Conservation (phyloP, 2,113 vertebrate genomes). For the Mugil cephalus region DNA sequence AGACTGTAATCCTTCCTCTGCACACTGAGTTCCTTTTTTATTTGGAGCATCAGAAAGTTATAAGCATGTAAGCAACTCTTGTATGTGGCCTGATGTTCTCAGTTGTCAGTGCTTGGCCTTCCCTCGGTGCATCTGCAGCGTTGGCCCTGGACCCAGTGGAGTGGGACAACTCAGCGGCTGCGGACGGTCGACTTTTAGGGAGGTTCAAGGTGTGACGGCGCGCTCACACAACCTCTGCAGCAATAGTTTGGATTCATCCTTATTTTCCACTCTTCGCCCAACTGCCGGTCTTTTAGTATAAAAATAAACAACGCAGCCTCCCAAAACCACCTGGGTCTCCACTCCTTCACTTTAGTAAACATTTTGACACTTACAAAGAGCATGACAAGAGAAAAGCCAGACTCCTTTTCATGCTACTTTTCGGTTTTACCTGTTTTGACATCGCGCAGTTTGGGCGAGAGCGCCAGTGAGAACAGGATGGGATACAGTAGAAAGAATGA, state of each 20-base stretch:
- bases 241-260: neutral
- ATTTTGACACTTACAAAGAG: constrained; percentile 5
- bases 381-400: constrained; percentile 19
- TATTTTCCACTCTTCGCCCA: neutral
- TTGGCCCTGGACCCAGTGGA: no score
- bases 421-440: constrained; percentile 9
- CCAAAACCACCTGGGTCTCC: constrained; percentile 6
- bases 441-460: neutral
- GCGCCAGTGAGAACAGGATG: neutral
- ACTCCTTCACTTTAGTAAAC: constrained; percentile 28
- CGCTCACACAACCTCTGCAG: neutral
- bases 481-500: neutral
- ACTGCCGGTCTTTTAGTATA: neutral
- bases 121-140: no score
- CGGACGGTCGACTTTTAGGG: no score
- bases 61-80: no score
- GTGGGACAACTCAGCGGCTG: no score
- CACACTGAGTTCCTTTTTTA: no score
- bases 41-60: no score
- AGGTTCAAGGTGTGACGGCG: no score
- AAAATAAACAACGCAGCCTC: constrained; percentile 9
- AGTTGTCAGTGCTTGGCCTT: no score
- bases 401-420: neutral
- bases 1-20: no score
- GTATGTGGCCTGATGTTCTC: no score